Evolutionary conservation across 2,113 vertebrate genomes (phyloP).

Genomic region (Dasypus novemcinctus): DNA sequence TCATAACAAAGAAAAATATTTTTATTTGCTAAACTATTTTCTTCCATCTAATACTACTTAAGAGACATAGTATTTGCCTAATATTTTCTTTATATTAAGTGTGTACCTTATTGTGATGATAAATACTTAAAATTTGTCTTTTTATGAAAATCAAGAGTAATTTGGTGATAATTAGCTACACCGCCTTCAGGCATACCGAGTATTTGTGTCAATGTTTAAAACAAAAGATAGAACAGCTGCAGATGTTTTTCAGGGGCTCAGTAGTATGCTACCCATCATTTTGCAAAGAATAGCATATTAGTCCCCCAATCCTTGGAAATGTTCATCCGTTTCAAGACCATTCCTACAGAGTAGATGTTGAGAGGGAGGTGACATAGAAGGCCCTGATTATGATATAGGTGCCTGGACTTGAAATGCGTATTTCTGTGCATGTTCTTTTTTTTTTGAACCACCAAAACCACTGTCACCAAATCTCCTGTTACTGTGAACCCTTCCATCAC

Average conservation of each 20-base stretch:
- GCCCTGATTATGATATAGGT: neutral
- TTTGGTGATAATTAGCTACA: neutral
- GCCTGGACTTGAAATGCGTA: rapidly evolving
- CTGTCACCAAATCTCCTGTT: rapidly evolving
- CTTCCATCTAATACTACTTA: constrained; percentile 20
- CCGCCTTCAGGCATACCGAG: neutral
- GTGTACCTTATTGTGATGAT: no score
- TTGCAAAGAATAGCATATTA: neutral
- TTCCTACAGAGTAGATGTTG: neutral
- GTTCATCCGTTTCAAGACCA: neutral
- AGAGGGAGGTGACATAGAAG: neutral
- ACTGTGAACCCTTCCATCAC: neutral
- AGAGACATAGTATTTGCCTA: neutral
- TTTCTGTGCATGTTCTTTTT: neutral
- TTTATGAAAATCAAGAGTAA: neutral
- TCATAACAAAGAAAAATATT: constrained; percentile 53
- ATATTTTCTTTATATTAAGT: neutral
- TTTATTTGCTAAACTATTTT: neutral
- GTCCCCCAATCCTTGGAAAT: neutral
- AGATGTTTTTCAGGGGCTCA: neutral
- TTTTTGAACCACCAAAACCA: neutral
- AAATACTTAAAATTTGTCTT: neutral
- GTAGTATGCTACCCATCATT: neutral
- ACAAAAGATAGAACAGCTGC: neutral
- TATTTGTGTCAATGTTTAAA: neutral